Evolutionary conservation across 2,888 invertebrate genomes (phyloP).

Genomic region (Pristionchus japonicus): DNA sequence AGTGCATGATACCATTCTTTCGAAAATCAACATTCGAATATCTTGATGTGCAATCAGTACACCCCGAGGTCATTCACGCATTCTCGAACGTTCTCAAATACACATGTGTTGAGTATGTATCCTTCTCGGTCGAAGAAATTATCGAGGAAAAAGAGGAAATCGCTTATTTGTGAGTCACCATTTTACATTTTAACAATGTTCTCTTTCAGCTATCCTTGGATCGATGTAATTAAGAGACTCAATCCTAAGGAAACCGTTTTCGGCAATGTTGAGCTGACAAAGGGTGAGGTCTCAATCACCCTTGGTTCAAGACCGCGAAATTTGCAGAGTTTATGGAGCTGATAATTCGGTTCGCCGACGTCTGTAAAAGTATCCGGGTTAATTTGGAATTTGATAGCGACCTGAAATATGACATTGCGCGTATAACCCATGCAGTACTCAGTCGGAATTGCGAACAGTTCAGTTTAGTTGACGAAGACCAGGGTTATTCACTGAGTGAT

Average conservation of each 20-base stretch:
- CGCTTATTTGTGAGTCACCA: not conserved
- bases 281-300: not conserved
- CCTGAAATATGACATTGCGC: not conserved
- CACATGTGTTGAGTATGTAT: not conserved
- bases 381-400: not conserved
- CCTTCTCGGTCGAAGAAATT: not conserved
- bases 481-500: too few relatives aligned
- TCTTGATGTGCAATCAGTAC: not conserved
- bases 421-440: not conserved
- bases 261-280: not conserved
- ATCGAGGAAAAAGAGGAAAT: not conserved
- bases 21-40: not conserved
- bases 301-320: not conserved
- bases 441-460: not conserved
- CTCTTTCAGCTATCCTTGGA: not conserved
- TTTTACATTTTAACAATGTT: not conserved
- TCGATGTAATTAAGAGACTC: not conserved
- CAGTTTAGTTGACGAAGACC: not conserved
- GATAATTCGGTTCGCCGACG: not conserved
- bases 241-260: not conserved
- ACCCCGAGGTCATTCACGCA: not conserved
- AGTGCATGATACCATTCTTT: not conserved
- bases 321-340: not conserved
- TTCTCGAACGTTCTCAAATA: not conserved
- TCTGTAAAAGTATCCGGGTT: not conserved